phyloP scores from a whole-genome alignment of 2,797 vertebrate genomes.

The Cyprinella venusta region DNA sequence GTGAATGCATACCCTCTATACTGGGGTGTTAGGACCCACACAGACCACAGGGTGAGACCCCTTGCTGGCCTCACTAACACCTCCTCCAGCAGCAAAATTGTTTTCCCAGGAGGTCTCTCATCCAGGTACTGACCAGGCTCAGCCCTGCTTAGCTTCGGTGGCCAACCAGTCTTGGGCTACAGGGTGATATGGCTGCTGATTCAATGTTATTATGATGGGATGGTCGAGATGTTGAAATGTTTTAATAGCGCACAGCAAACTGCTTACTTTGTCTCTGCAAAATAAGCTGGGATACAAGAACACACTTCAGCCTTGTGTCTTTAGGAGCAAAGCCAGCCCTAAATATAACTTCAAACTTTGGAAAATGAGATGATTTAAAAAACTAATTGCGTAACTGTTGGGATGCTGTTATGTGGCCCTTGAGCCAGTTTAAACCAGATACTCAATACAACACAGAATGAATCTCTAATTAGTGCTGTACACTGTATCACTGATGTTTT shows the following conservation, averaged over 20 bases:
- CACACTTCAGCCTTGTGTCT: not conserved
- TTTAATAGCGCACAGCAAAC: not conserved
- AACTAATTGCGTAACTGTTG: not conserved
- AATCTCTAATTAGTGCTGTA: conserved; percentile 12
- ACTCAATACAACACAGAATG: not conserved
- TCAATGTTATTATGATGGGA: not conserved
- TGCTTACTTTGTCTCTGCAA: not conserved
- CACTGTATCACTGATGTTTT: not conserved
- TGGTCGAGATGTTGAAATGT: not conserved
- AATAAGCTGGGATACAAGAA: not conserved
- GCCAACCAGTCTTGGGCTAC: too few species aligned
- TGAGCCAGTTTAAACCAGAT: conserved; percentile 4
- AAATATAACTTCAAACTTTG: not conserved
- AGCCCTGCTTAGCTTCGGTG: too few species aligned
- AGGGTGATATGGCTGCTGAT: too few species aligned
- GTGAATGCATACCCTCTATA: too few species aligned
- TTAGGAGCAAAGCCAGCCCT: not conserved
- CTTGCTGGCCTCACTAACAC: too few species aligned
- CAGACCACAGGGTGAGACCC: too few species aligned
- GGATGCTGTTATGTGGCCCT: not conserved
- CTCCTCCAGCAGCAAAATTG: too few species aligned
- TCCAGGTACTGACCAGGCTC: too few species aligned
- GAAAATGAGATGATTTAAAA: not conserved
- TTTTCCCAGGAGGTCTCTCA: too few species aligned
- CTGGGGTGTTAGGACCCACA: too few species aligned